Base-by-base conservation (phyloP, 2,888 invertebrate genomes). In the Scrobipalpa costella region DNA sequence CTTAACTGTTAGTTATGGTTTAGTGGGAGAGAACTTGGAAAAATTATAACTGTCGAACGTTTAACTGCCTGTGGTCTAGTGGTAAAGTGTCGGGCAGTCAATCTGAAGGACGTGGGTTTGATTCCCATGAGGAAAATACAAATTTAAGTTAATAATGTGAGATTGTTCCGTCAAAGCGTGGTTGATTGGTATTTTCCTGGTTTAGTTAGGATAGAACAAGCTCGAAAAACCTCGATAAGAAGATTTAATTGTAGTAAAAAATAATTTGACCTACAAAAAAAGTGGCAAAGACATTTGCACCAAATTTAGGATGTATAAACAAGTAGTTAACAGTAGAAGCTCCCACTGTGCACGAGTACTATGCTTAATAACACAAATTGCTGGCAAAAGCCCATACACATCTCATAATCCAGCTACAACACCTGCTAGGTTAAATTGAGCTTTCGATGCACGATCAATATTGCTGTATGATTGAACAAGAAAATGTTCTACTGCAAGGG, bases 1-100 rank as follows among this genome's bases (percentile, higher is more conserved):
- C 68, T 67, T 66, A 64, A 69, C 68, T 70, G 66, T 68, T 68
- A 65, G 63, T 64, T 64, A 64, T 61, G 64, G 64, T 57, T 36
- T 62, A 64, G 62, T 68, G 64, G 40, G 52, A 34, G 33, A 9
- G 11, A 17, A 7, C 50, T 50, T 8, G 1, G 11, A 50, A 19
- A 55, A 33, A n/a, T 55, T 34, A 17, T 55, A 21, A 33, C 55
- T 19, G 55, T 55, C 27, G 11, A n/a, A 55, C 13, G 55, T 55
- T 21, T 15, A 27, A 27, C 21, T 19, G 49, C n/a, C 40, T 27
- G 27, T 27, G 27, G 27, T 27, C 27, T 27, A 27, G 27, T 27
- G 27, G 27, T 27, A 2, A 40, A 40, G 7, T 9, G 1, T 13
- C 2, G 3, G 40, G 11, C 13, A 5, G 2, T 40, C 40, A 2